Evolutionary conservation across 1,140 invertebrate species (phyloP).

Genomic region (Ips nitidus): DNA sequence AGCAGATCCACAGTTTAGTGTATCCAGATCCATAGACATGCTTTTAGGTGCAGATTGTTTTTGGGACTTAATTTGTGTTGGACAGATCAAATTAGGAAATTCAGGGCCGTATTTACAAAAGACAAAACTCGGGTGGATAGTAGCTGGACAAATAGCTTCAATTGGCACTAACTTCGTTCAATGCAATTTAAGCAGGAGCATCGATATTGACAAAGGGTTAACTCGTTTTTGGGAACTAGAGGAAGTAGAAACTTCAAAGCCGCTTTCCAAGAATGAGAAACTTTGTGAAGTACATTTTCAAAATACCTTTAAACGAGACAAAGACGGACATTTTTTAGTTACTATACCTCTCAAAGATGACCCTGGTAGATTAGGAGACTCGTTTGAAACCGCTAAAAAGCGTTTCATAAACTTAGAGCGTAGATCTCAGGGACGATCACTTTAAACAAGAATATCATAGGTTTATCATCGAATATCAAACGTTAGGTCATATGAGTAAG

Average conservation of each 20-base stretch:
- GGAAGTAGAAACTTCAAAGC: constrained; percentile 9
- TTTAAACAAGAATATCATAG: constrained; percentile 22
- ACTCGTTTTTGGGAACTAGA: constrained; percentile 37
- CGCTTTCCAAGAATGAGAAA: constrained; percentile 20
- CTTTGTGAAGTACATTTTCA: constrained; percentile 36
- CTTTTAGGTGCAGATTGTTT: constrained; percentile 15
- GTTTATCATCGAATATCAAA: constrained; percentile 27
- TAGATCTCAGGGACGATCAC: constrained; percentile 39
- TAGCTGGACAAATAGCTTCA: constrained; percentile 18
- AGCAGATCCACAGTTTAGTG: constrained; percentile 14
- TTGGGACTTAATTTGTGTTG: constrained; percentile 8
- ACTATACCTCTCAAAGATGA: constrained; percentile 34
- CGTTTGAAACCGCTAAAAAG: constrained; percentile 40
- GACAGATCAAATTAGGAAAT: constrained; percentile 16
- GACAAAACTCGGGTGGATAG: constrained; percentile 23
- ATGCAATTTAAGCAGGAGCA: not conserved
- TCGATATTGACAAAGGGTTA: constrained; percentile 6
- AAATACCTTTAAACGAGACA: constrained; percentile 9
- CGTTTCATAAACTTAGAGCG: constrained; percentile 45
- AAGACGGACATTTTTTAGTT: constrained; percentile 36
- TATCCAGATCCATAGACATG: constrained; percentile 17
- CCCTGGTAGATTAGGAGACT: constrained; percentile 43
- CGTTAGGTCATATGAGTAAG: constrained; percentile 27
- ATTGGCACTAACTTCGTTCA: not conserved
- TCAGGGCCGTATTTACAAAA: constrained; percentile 17